Conservation (phyloP, 2,113 vertebrate genomes). For the Daubentonia madagascariensis region DNA sequence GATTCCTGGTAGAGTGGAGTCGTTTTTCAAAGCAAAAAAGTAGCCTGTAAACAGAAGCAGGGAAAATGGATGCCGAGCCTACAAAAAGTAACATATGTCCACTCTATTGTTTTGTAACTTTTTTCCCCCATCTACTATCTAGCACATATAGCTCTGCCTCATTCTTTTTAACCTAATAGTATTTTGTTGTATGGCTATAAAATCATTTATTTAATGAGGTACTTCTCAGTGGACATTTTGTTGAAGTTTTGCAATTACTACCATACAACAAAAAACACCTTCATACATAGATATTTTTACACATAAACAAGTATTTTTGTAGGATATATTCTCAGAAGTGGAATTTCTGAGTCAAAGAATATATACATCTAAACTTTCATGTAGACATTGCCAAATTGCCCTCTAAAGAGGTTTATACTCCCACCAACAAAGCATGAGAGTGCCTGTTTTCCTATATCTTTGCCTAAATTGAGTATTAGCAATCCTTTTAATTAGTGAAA, state of each 20-base stretch:
- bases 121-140: neutral
- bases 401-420: neutral
- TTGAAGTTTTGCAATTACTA: neutral
- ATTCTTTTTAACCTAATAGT: conserved; percentile 2
- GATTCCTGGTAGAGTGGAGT: neutral
- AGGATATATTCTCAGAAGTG: neutral
- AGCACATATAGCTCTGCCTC: neutral
- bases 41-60: neutral
- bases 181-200: neutral
- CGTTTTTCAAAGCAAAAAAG: neutral
- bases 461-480: neutral
- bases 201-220: neutral
- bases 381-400: neutral
- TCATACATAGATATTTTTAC: neutral
- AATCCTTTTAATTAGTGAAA: neutral
- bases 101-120: neutral
- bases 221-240: neutral
- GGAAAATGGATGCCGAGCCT: neutral
- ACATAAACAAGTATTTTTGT: neutral
- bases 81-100: neutral
- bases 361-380: neutral
- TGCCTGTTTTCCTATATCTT: neutral
- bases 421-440: neutral
- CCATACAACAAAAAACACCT: neutral
- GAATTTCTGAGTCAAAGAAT: neutral